These are phyloP conservation scores for Danio choprae DNA, from an alignment of 2,797 vertebrate genomes.

Conservation along the genomic window DNA sequence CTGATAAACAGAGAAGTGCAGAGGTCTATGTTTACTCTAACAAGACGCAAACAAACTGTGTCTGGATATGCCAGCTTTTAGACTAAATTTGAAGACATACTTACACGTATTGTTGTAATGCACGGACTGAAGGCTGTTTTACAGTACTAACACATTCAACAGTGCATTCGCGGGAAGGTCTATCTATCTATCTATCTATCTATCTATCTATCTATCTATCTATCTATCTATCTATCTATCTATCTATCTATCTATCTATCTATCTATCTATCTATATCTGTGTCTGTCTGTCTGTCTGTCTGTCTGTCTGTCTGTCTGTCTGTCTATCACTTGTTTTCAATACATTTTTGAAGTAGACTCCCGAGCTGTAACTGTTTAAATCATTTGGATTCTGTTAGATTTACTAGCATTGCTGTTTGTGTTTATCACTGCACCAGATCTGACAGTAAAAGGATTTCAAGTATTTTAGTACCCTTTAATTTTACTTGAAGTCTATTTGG, in stretches of 20 bases:
- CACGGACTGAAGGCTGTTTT: slow-evolving; percentile 9
- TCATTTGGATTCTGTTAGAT: neutral
- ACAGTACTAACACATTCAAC: slow-evolving; percentile 17
- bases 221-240: neutral
- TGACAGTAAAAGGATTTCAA: neutral
- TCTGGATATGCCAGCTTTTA: slow-evolving; percentile 19
- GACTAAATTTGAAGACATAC: slow-evolving; percentile 1
- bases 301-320: neutral
- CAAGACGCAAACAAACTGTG: neutral
- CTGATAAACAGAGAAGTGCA: slow-evolving; percentile 19
- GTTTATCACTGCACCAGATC: neutral
- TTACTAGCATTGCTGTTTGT: neutral
- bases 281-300: neutral
- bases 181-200: too few species aligned
- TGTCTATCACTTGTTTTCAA: neutral
- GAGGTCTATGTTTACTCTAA: slow-evolving; percentile 15
- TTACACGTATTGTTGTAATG: neutral
- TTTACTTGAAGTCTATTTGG: neutral
- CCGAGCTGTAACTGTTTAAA: neutral
- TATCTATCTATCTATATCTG: neutral
- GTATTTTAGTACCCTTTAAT: neutral
- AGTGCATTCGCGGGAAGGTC: neutral
- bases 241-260: neutral
- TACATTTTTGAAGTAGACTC: neutral
- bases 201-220: too few species aligned